phyloP scores from a whole-genome alignment of 2,797 vertebrate species.

The Salarias fasciatus region DNA sequence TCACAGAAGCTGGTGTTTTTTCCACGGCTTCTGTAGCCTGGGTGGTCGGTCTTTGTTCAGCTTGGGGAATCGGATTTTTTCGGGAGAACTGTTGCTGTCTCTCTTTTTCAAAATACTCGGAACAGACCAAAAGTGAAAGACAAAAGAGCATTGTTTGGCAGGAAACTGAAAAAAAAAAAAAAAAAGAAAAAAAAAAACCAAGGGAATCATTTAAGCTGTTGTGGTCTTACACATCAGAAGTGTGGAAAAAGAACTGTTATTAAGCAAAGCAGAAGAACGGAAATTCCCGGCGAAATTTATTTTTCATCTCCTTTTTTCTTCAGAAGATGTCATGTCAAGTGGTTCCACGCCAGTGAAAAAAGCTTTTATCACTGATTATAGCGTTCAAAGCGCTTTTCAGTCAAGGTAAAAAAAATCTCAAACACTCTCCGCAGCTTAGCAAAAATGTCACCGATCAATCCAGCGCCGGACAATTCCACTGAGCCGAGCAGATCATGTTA shows the following conservation, averaged over 20 bases:
- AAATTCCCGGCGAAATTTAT: background rate
- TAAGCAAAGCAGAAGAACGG: background rate
- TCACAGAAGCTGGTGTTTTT: constrained; percentile 45
- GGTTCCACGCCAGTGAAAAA: constrained; percentile 3
- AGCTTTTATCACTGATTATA: constrained; percentile 27
- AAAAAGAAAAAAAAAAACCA: background rate
- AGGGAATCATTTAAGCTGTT: background rate
- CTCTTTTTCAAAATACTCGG: constrained; percentile 25
- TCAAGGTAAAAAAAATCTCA: constrained; percentile 17
- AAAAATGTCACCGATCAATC: constrained; percentile 30
- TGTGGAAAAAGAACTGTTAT: background rate
- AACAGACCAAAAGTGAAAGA: constrained; percentile 32
- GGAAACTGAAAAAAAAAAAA: background rate
- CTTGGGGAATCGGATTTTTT: constrained; percentile 53
- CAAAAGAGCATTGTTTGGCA: constrained; percentile 33
- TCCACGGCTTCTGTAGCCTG: constrained; percentile 36
- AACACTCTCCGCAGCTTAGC: constrained; percentile 21
- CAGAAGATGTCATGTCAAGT: background rate
- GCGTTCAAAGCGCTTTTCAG: constrained; percentile 4
- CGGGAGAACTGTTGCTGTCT: constrained; percentile 17
- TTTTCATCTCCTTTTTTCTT: background rate
- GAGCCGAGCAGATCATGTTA: constrained; percentile 34
- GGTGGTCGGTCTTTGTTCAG: constrained; percentile 48
- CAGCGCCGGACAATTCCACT: constrained; percentile 7
- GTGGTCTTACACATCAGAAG: background rate